Evolutionary conservation across 1,140 invertebrate genomes (phyloP).

Genomic region (Physella acuta): DNA sequence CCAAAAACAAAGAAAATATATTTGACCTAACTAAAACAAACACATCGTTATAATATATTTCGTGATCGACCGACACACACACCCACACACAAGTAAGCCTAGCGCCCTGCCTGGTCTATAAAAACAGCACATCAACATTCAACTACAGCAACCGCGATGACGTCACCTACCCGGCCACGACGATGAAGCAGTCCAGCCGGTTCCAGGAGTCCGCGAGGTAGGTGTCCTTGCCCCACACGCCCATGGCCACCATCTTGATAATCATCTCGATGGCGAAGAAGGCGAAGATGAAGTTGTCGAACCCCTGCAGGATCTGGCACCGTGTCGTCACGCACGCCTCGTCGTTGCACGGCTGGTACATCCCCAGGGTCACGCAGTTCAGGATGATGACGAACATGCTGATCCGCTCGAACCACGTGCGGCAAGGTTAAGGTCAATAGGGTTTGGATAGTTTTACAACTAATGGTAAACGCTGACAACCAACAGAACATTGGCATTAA

Average conservation of each 20-base stretch:
- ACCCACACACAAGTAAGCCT: not conserved
- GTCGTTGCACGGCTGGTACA: slow-evolving; percentile 96
- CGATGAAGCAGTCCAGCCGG: slow-evolving; percentile 97
- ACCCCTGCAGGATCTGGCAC: slow-evolving; percentile 92
- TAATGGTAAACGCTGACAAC: too few relatives aligned
- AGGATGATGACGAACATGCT: slow-evolving; percentile 97
- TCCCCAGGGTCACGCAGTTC: slow-evolving; percentile 97
- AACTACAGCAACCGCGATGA: not conserved
- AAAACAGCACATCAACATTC: not conserved
- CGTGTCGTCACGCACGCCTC: slow-evolving; percentile 81
- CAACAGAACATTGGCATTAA: too few relatives aligned
- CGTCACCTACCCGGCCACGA: slow-evolving; percentile 87
- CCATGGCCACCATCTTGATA: slow-evolving; percentile 98
- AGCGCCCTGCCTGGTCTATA: too few relatives aligned
- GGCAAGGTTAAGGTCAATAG: slow-evolving; percentile 49
- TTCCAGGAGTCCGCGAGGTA: slow-evolving; percentile 98
- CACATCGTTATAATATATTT: not conserved
- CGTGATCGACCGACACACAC: not conserved
- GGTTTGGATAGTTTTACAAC: too few relatives aligned
- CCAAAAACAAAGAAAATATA: too few relatives aligned
- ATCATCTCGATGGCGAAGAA: slow-evolving; percentile 88
- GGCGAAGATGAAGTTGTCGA: slow-evolving; percentile 97
- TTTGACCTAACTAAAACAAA: too few relatives aligned
- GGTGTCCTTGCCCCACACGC: slow-evolving; percentile 89
- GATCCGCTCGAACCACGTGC: slow-evolving; percentile 98